These are phyloP conservation scores for Apomyelois bistriatella DNA, from an alignment of 2,888 invertebrate species.

Conservation along the genomic window DNA sequence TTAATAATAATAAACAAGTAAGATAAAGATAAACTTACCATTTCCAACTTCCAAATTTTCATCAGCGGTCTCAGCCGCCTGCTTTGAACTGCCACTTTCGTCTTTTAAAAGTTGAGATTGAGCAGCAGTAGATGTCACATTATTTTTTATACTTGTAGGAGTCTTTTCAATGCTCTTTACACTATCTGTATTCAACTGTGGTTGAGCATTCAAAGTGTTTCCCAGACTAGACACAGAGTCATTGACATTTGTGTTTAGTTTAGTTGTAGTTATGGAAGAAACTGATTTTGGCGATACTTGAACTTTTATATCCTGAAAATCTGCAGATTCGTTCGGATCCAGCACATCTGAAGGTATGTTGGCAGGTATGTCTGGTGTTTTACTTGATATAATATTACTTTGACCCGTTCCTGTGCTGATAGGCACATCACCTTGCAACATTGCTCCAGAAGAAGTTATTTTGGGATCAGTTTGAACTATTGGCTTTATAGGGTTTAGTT, in stretches of 20 bases:
- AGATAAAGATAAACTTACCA: background rate
- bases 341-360: background rate
- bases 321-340: background rate
- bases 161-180: background rate
- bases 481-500: conserved; percentile 29
- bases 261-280: background rate
- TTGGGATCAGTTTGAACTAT: conserved; percentile 13
- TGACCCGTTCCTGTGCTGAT: background rate
- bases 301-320: background rate
- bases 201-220: background rate
- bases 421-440: background rate
- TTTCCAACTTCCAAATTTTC: background rate
- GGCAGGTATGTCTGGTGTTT: background rate
- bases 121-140: background rate
- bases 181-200: background rate
- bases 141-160: background rate
- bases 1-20: too few relatives aligned
- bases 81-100: background rate
- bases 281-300: background rate
- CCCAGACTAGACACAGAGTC: background rate
- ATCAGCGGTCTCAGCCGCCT: background rate
- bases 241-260: background rate
- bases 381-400: background rate
- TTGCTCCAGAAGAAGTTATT: background rate
- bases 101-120: background rate